Base-by-base conservation (phyloP, 2,888 invertebrate species). In the Caradrina clavipalpis region DNA sequence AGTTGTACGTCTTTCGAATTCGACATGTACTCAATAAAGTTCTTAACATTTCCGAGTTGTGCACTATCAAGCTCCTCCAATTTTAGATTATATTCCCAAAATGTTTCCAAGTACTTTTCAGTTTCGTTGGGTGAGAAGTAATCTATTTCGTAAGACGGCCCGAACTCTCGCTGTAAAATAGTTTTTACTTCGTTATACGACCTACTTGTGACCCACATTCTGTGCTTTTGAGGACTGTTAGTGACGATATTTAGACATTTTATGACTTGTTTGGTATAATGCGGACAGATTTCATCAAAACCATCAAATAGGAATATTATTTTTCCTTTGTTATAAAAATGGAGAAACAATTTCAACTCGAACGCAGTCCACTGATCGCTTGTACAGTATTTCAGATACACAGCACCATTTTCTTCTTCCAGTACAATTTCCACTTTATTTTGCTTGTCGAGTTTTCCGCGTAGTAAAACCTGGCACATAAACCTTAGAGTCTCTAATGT, bases 251-350 rank as follows among this genome's bases (percentile, higher is more conserved):
- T 49, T 0, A 72, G 26, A 42, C 69, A 63, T 7, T 51, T 22
- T 13, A 70, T 47, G 0, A 76, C 73, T n/a, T 63, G 58, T 17
- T 19, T 51, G 50, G 67, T 61, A 22, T 81, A 78, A 57, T 70
- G 56, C 1, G 81, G 81, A 57, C 73, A 79, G 7, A 81, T 74
- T 60, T 79, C 81, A 13, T 81, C 81, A 19, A 81, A 81, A 1
- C 81, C 81, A 56, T 81, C 79, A 11, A 77, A 77, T 8, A 77
- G 10, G 53, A 76, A 71, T 55, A 81, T 72, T 5, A 76, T 26
- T 53, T 54, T 69, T 7, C 31, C 19, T 22, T 42, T 61, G 55
- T 77, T 76, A 51, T 26, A 75, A 56, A 55, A 72, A 45, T 77
- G 39, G 1, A 80, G 53, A 49, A 80, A 80, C n/a, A 73, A 11